These are phyloP conservation scores for Catharus minimus DNA, from an alignment of 2,113 vertebrate genomes.

Conservation along the genomic window DNA sequence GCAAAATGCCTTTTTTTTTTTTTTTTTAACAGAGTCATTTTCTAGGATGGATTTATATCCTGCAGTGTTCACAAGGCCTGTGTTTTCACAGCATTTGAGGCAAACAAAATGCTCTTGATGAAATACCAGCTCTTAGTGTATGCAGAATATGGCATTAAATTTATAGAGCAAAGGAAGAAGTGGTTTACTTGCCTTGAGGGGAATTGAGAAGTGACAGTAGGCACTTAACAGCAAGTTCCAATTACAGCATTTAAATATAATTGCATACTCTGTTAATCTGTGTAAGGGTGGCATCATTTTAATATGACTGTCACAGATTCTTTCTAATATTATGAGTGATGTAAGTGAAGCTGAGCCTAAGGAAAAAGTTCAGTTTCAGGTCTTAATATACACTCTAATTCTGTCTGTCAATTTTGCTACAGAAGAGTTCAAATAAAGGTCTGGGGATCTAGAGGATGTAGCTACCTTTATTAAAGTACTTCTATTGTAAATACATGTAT, in stretches of 20 bases:
- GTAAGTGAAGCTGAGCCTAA: constrained; percentile 67
- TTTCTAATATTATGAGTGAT: constrained; percentile 74
- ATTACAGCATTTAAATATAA: constrained; percentile 81
- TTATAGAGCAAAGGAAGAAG: constrained; percentile 65
- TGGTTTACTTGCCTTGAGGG: constrained; percentile 67
- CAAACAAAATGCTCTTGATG: constrained; percentile 50
- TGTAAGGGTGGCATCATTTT: constrained; percentile 74
- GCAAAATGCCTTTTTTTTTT: constrained; percentile 10
- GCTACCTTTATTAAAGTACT: constrained; percentile 74
- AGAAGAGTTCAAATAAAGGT: constrained; percentile 79
- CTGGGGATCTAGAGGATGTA: constrained; percentile 74
- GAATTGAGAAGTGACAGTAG: constrained; percentile 76
- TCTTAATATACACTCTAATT: constrained; percentile 77
- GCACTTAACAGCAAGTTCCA: constrained; percentile 80
- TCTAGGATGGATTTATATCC: constrained; percentile 15
- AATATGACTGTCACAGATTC: constrained; percentile 74
- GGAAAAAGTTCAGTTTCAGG: constrained; percentile 78
- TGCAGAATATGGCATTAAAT: constrained; percentile 71
- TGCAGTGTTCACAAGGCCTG: constrained; percentile 41
- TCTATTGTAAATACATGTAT: constrained; percentile 69
- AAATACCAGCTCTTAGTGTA: constrained; percentile 43
- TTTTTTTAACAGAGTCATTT: constrained; percentile 16
- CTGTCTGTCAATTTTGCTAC: constrained; percentile 72
- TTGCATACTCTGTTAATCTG: constrained; percentile 78
- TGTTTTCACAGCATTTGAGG: constrained; percentile 51